Evolutionary conservation across 1,140 invertebrate genomes (phyloP), one percentile per base, ranked within the genome.

Genomic region (Neodiprion lecontei): DNA sequence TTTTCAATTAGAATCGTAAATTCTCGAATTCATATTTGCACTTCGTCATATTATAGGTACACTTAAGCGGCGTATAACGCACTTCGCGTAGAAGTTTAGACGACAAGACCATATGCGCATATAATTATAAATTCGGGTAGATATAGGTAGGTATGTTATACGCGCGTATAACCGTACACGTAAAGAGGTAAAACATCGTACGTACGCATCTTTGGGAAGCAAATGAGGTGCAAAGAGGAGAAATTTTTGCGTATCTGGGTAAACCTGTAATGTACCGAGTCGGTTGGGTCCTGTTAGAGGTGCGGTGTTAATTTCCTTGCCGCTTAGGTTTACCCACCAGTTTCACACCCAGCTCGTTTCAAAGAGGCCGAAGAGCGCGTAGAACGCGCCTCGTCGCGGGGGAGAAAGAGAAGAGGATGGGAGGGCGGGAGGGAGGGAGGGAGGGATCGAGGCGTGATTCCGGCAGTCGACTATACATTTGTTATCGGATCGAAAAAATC

Each of bases 201-300:
- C 28, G 28, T 40, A 40, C 28, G 28, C 53, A 61, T 61, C 11
- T 17, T 14, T 61, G 53, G 67, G 28, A 49, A 61, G 74, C 75
- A 77, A 80, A 77, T 71, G 75, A 78, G 77, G 65, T 77, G 77
- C 47, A 73, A 76, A 77, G 75, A 75, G 67, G 12, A 10, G 17
- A 72, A 72, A 70, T 72, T 76, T 75, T 79, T 68, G 75, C 50
- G 73, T 79, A 81, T 81, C 47, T 71, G 76, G 76, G 80, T 81
- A 81, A 81, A 79, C 76, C 71, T 72, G 48, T 14, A 40, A 71
- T 40, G 70, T n/a, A 10, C 21, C 9, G 70, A 40, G 21, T 40
- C 14, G n/a, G 48, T 50, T 82, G 82, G 82, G 79, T 75, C 80
- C 82, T 79, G 81, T 86, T 86, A 86, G 84, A 83, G 80, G 76